Percentiles rank a stretch among this genome's conserved stretches.
These are phyloP conservation scores for Drosophila nr. fundita DNA, from an alignment of 2,888 invertebrate species.

Conservation along the genomic window DNA sequence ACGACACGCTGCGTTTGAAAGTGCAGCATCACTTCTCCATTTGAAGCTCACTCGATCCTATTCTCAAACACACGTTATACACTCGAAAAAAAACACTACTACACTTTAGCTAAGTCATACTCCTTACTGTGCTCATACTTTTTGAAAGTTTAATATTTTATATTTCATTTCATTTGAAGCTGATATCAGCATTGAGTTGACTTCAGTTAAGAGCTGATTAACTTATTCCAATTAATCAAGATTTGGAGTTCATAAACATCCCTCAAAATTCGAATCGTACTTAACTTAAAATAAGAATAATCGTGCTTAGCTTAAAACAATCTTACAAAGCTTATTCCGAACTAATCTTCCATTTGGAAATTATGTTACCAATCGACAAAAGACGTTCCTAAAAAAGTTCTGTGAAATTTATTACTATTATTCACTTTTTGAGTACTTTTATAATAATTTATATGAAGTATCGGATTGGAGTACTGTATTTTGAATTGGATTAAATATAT, in stretches of 20 bases:
- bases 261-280: neutral
- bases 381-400: neutral
- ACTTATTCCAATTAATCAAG: neutral
- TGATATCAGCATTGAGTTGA: neutral
- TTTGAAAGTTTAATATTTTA: neutral
- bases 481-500: neutral
- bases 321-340: neutral
- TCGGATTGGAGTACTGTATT: too few species aligned
- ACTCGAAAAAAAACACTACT: neutral
- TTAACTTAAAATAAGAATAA: neutral
- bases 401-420: neutral
- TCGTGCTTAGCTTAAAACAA: neutral
- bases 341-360: neutral
- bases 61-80: neutral
- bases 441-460: too few species aligned
- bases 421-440: neutral
- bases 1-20: conserved; percentile 68
- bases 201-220: neutral
- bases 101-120: neutral
- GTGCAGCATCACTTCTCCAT: conserved; percentile 36
- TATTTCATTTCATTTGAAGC: neutral
- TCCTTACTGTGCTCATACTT: neutral
- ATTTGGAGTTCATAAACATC: neutral
- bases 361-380: neutral
- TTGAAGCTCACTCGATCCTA: conserved; percentile 13